Percentiles rank a stretch among this genome's conserved stretches.
phyloP scores from a whole-genome alignment of 2,113 vertebrate species.

The Glareola pratincola region DNA sequence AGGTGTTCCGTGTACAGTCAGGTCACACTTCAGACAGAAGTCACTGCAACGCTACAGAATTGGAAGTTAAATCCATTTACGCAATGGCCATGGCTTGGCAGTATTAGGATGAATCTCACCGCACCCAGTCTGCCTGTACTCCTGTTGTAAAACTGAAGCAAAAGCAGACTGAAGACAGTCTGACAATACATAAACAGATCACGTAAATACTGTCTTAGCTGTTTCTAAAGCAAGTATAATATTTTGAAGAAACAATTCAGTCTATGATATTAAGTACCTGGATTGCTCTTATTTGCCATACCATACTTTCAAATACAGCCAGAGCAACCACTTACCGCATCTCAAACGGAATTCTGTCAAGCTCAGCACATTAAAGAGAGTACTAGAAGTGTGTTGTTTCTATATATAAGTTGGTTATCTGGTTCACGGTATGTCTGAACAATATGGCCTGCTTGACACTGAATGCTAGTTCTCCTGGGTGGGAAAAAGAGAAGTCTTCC shows the following conservation, averaged over 20 bases:
- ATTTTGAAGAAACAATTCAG: not conserved
- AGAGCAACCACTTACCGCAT: not conserved
- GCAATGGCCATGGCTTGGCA: not conserved
- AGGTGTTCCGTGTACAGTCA: not conserved
- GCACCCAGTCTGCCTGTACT: not conserved
- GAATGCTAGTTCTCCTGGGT: not conserved
- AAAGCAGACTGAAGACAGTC: not conserved
- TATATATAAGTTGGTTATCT: not conserved
- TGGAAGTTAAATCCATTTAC: not conserved
- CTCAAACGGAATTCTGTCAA: conserved; percentile 5
- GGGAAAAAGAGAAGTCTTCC: not conserved
- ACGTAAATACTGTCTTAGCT: not conserved
- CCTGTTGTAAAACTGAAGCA: not conserved
- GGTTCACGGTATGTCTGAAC: not conserved
- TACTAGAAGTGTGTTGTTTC: not conserved
- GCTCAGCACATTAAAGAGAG: not conserved
- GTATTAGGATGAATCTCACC: not conserved
- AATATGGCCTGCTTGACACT: not conserved
- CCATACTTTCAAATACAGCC: not conserved
- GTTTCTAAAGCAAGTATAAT: not conserved
- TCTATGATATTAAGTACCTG: not conserved
- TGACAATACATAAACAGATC: not conserved
- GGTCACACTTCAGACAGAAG: not conserved
- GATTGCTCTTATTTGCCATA: not conserved
- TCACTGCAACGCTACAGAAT: not conserved